Evolutionary conservation across 1,140 invertebrate genomes (phyloP).

Genomic region (Ladona fulva): DNA sequence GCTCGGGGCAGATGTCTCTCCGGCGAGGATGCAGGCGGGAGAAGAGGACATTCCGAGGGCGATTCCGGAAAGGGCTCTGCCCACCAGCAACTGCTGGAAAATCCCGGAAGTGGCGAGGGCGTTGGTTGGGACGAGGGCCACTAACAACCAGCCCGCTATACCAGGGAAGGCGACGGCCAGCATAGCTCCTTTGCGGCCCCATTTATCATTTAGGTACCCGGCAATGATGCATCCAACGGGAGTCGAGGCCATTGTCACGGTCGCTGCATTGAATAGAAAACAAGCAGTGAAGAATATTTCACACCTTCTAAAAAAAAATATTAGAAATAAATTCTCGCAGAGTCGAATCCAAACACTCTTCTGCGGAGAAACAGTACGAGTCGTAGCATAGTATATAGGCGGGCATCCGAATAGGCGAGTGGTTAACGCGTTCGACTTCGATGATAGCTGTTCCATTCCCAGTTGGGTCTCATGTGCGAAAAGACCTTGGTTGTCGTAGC

Average conservation of each 20-base stretch:
- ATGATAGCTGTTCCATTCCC: too few relatives aligned
- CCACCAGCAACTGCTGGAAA: neutral
- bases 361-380: too few relatives aligned
- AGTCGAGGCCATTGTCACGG: neutral
- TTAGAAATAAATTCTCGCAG: too few relatives aligned
- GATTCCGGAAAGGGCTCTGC: neutral
- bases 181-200: neutral
- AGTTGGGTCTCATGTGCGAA: too few relatives aligned
- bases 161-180: neutral
- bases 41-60: neutral
- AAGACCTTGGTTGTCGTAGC: too few relatives aligned
- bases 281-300: too few relatives aligned
- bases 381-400: too few relatives aligned
- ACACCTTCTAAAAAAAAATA: too few relatives aligned
- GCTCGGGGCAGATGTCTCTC: neutral
- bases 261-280: too few relatives aligned
- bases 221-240: neutral
- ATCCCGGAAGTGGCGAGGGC: neutral
- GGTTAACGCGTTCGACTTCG: too few relatives aligned
- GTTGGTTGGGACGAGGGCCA: neutral
- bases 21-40: neutral
- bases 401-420: too few relatives aligned
- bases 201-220: neutral
- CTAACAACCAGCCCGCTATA: conserved; percentile 2
- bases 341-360: too few relatives aligned